Percentiles rank a stretch among this genome's conserved stretches.
phyloP scores from a whole-genome alignment of 2,113 vertebrate genomes.

The Burhinus oedicnemus region DNA sequence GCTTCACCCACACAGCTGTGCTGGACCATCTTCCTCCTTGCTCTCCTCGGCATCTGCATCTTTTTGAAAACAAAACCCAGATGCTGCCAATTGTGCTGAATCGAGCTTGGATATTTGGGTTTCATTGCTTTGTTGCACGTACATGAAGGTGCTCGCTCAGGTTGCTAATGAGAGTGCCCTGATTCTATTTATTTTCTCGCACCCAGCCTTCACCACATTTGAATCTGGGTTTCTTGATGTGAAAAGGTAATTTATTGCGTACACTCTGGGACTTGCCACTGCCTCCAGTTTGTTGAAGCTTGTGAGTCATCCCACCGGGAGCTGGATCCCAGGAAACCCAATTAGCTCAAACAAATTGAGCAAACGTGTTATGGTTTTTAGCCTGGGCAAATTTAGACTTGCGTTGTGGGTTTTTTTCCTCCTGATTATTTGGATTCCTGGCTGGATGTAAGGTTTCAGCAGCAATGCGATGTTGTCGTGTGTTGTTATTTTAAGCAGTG shows the following conservation, averaged over 20 bases:
- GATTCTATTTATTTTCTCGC: conserved; percentile 4
- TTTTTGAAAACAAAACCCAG: not conserved
- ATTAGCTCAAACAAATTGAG: conserved; percentile 63
- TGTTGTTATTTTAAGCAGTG: not conserved
- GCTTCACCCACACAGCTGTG: not conserved
- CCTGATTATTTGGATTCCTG: conserved; percentile 3
- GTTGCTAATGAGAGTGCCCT: not conserved
- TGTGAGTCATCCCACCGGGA: conserved; percentile 19
- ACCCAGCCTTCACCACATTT: not conserved
- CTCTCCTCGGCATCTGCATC: not conserved
- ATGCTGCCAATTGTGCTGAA: not conserved
- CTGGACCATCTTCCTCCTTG: not conserved
- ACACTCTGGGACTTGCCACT: not conserved
- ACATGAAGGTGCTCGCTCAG: not conserved
- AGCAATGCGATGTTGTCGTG: rapidly evolving
- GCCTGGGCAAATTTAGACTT: conserved; percentile 22
- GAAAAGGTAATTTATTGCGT: conserved; percentile 52
- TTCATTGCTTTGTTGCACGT: not conserved
- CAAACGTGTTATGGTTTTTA: conserved; percentile 22
- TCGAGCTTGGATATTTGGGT: not conserved
- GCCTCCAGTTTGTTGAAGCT: conserved; percentile 43
- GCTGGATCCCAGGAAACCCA: conserved; percentile 62
- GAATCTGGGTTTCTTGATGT: not conserved
- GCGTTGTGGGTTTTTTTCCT: not conserved
- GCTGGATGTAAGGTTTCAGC: not conserved